A percentile compares a stretch with the other conserved stretches of the same genome.
Conservation (phyloP, 1,140 invertebrate species). For the Colletes latitarsis region DNA sequence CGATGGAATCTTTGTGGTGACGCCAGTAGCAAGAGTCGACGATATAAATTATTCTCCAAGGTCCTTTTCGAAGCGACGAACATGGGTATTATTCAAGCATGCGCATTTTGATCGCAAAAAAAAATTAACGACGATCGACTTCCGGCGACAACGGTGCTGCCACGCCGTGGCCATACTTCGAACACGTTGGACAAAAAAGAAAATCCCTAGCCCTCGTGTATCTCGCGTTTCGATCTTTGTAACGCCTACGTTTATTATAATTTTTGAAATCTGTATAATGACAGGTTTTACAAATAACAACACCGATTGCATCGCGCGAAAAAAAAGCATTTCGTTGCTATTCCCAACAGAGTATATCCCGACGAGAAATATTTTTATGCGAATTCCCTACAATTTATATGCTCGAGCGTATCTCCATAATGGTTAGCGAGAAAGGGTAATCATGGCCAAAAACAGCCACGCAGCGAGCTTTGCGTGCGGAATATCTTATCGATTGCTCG, state of each 20-base stretch:
- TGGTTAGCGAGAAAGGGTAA: slow-evolving; percentile 12
- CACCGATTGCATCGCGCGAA: too few relatives aligned
- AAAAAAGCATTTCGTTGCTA: not conserved
- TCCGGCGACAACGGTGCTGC: not conserved
- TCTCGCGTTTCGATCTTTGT: not conserved
- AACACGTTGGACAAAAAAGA: not conserved
- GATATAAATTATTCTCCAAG: slow-evolving; percentile 48
- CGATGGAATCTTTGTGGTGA: slow-evolving; percentile 1
- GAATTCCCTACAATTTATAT: slow-evolving; percentile 16
- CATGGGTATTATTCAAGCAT: slow-evolving; percentile 19
- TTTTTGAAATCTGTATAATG: too few relatives aligned
- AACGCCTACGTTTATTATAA: too few relatives aligned
- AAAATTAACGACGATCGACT: slow-evolving; percentile 14
- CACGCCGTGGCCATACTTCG: not conserved
- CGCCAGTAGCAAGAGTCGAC: not conserved
- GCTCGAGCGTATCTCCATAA: not conserved
- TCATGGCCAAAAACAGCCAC: slow-evolving; percentile 14
- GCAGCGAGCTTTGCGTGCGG: not conserved
- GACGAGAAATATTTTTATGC: not conserved
- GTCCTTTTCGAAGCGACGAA: slow-evolving; percentile 5
- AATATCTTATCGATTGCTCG: slow-evolving; percentile 41
- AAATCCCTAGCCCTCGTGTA: too few relatives aligned
- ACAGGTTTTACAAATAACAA: too few relatives aligned
- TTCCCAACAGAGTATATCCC: not conserved
- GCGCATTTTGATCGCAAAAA: slow-evolving; percentile 21